Percentiles rank a stretch among this genome's conserved stretches.
Evolutionary conservation across 2,797 vertebrate genomes (phyloP).

Genomic region (Intellagama lesueurii): DNA sequence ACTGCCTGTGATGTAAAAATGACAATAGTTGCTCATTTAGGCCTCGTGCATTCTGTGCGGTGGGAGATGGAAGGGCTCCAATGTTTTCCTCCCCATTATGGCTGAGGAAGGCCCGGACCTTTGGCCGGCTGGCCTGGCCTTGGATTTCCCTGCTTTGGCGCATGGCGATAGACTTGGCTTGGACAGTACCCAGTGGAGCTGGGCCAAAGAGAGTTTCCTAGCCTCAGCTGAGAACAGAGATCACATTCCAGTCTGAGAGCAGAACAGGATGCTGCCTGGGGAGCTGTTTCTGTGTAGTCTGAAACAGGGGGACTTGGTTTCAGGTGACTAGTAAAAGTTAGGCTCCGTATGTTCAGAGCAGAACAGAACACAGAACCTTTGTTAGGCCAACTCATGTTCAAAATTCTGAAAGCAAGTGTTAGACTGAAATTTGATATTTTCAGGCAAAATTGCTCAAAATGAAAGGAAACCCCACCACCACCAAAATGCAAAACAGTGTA

Average conservation of each 20-base stretch:
- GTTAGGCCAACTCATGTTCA: background rate
- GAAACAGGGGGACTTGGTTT: background rate
- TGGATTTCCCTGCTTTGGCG: constrained; percentile 12
- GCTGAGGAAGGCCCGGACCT: background rate
- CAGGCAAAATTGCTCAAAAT: background rate
- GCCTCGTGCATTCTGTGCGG: background rate
- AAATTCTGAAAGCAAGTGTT: background rate
- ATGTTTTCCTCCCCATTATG: background rate
- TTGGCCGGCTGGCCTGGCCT: background rate
- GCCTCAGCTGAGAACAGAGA: constrained; percentile 19
- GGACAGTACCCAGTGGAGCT: constrained; percentile 7
- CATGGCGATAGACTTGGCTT: constrained; percentile 17
- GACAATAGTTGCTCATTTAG: background rate
- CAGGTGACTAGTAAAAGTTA: background rate
- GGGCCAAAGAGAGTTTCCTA: constrained; percentile 24
- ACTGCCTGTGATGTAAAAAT: background rate
- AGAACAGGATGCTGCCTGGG: background rate
- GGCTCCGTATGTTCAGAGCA: background rate
- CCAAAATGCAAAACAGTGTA: background rate
- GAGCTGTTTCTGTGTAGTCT: background rate
- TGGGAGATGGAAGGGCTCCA: background rate
- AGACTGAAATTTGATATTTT: background rate
- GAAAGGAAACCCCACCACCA: background rate
- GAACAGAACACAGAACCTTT: background rate
- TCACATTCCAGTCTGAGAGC: constrained; percentile 32